phyloP scores from a whole-genome alignment of 2,888 invertebrate genomes.

The Lucinisca nassula region DNA sequence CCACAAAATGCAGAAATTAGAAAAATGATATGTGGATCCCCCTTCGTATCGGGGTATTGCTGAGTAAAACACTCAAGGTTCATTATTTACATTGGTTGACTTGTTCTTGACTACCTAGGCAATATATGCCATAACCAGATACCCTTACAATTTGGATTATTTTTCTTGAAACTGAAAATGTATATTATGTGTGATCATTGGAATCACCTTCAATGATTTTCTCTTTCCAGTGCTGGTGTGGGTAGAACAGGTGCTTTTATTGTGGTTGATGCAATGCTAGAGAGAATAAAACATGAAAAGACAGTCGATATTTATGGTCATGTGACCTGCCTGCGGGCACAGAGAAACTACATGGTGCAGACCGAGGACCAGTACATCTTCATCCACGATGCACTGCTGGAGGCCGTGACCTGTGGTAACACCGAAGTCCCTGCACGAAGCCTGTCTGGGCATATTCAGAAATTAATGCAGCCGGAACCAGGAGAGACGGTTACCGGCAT shows the following conservation, averaged over 20 bases:
- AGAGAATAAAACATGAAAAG: constrained; percentile 98
- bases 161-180: too few relatives aligned
- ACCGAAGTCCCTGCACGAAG: constrained; percentile 99
- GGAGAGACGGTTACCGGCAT: constrained; percentile 87
- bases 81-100: too few relatives aligned
- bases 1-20: too few relatives aligned
- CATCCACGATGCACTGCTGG: constrained; percentile 98
- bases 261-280: constrained; percentile 99
- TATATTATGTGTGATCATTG: too few relatives aligned
- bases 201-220: neutral
- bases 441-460: constrained; percentile 98
- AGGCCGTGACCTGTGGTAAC: constrained; percentile 98
- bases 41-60: too few relatives aligned
- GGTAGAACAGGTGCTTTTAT: constrained; percentile 99
- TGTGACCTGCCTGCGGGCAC: constrained; percentile 98
- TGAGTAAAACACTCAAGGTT: too few relatives aligned
- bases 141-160: too few relatives aligned
- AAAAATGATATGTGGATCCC: too few relatives aligned
- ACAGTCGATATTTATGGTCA: constrained; percentile 99
- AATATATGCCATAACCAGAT: too few relatives aligned
- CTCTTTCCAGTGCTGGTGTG: constrained; percentile 92
- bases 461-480: constrained; percentile 93
- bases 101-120: too few relatives aligned
- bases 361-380: constrained; percentile 99
- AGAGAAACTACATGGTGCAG: constrained; percentile 99